These are phyloP conservation scores for Euclidia mi DNA, from an alignment of 2,888 invertebrate genomes.

Conservation along the genomic window DNA sequence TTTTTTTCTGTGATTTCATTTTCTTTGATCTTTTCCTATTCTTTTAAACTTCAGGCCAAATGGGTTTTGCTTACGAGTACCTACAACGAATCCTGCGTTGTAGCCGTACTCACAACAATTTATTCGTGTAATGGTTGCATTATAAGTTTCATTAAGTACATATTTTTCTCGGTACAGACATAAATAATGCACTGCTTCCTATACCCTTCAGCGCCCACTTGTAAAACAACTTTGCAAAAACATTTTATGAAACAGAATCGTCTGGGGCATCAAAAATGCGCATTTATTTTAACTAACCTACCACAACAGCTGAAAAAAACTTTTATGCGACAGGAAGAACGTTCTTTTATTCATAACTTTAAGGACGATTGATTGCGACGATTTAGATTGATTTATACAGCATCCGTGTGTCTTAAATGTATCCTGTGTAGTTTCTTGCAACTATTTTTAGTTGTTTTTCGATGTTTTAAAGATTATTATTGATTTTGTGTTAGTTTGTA, in stretches of 20 bases:
- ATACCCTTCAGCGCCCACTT: no score
- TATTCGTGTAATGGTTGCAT: no score
- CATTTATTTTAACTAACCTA: constrained; percentile 49
- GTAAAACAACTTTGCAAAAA: constrained; percentile 12
- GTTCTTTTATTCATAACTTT: constrained; percentile 48
- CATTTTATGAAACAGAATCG: constrained; percentile 39
- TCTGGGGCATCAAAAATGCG: constrained; percentile 30
- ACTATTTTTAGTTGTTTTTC: constrained; percentile 14
- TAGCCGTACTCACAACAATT: no score
- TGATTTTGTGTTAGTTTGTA: not conserved
- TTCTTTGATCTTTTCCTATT: no score
- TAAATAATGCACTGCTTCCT: no score
- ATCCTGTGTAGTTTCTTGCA: constrained; percentile 34
- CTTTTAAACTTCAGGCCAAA: no score
- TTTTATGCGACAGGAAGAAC: constrained; percentile 30
- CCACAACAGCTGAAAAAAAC: constrained; percentile 29
- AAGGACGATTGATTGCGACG: constrained; percentile 16
- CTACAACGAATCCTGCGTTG: no score
- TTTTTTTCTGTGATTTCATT: no score
- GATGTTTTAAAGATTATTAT: constrained; percentile 6
- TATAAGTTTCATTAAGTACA: no score
- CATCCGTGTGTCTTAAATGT: constrained; percentile 27
- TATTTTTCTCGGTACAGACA: no score
- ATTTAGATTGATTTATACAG: constrained; percentile 48
- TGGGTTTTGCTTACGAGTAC: no score